phyloP scores from a whole-genome alignment of 2,797 vertebrate genomes.

The Potorous gilbertii region DNA sequence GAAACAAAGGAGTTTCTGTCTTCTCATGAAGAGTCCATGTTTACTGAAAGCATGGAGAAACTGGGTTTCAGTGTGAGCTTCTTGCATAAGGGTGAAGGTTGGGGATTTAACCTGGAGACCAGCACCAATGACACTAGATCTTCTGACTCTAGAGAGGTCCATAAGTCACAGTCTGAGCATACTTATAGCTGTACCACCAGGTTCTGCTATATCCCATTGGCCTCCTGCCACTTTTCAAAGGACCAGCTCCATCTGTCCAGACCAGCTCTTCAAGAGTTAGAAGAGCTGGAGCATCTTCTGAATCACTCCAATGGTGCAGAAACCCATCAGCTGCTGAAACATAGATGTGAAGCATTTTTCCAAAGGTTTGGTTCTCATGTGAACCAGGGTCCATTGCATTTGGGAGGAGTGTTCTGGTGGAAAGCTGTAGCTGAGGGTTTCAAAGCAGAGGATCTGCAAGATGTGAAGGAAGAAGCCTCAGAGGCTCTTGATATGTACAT shows the following conservation, averaged over 20 bases:
- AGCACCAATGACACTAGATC: not conserved
- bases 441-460: conserved; percentile 37
- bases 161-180: not conserved
- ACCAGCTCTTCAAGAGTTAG: conserved; percentile 72
- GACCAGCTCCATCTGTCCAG: conserved; percentile 77
- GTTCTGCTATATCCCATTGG: conserved; percentile 80
- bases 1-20: too few species aligned
- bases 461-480: conserved; percentile 67
- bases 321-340: not conserved
- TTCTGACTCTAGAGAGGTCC: not conserved
- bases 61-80: too few species aligned
- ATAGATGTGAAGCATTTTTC: conserved; percentile 75
- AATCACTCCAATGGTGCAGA: not conserved
- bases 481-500: conserved; percentile 49
- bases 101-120: not conserved
- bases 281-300: conserved; percentile 71
- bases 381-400: conserved; percentile 83
- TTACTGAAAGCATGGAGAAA: too few species aligned
- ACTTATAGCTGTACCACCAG: conserved; percentile 75
- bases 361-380: conserved; percentile 82
- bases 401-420: conserved; percentile 86
- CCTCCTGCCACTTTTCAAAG: conserved; percentile 77
- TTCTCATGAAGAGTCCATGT: too few species aligned
- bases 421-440: conserved; percentile 78
- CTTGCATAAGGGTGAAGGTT: not conserved